Percentiles rank a stretch among this genome's conserved stretches.
phyloP scores from a whole-genome alignment of 2,888 invertebrate species.

The Drosophila fungiperda region DNA sequence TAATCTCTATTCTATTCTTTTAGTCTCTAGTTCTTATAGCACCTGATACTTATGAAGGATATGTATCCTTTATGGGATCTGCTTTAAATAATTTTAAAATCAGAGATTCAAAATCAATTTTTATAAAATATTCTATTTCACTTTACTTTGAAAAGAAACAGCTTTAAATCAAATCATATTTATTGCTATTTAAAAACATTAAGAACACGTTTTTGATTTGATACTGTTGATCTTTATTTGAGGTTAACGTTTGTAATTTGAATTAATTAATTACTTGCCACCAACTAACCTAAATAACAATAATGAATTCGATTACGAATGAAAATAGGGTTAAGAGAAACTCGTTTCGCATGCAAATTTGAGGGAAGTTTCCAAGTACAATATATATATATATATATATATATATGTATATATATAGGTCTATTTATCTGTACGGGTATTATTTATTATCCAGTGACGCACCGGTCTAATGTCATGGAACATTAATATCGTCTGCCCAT shows the following conservation, averaged over 20 bases:
- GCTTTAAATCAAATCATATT: background rate
- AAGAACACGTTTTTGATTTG: background rate
- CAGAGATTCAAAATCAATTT: background rate
- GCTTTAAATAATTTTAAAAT: background rate
- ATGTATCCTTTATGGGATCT: background rate
- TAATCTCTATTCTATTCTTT: too few relatives aligned
- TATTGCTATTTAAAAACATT: background rate
- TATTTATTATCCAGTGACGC: slow-evolving; percentile 54
- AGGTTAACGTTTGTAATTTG: background rate
- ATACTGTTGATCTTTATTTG: background rate
- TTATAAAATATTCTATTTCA: too few relatives aligned
- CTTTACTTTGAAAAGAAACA: too few relatives aligned
- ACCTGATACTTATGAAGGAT: background rate
- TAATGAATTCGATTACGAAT: background rate
- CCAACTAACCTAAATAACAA: background rate
- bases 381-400: background rate
- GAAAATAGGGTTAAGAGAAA: background rate
- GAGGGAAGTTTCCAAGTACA: background rate
- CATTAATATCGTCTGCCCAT: slow-evolving; percentile 15
- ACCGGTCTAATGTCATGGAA: slow-evolving; percentile 56
- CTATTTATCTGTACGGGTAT: slow-evolving; percentile 1
- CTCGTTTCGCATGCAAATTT: background rate
- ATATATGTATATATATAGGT: background rate
- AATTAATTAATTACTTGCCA: background rate
- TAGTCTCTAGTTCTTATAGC: background rate